Percentiles rank a stretch among this genome's conserved stretches.
These are phyloP conservation scores for Paratrypauchen microcephalus DNA, from an alignment of 2,797 vertebrate genomes.

Conservation along the genomic window DNA sequence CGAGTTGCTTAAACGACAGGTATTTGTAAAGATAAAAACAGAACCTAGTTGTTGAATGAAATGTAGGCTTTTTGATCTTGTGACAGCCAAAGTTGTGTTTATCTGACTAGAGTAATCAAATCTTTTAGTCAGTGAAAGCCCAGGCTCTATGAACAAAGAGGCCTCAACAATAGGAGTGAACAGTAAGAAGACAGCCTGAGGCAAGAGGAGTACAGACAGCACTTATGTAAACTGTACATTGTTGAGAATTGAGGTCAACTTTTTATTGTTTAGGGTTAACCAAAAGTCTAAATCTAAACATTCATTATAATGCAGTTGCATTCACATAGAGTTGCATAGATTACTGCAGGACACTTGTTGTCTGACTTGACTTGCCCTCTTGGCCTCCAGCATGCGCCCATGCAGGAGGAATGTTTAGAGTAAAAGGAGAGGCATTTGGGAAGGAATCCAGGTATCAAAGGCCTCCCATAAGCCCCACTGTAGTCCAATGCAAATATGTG, in stretches of 20 bases:
- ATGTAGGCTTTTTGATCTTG: conserved; percentile 1
- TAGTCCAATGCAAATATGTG: conserved; percentile 45
- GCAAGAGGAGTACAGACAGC: neutral
- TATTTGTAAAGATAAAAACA: conserved; percentile 30
- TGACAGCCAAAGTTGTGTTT: conserved; percentile 9
- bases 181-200: conserved; percentile 12
- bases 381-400: conserved; percentile 11
- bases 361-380: neutral
- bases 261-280: conserved; percentile 16
- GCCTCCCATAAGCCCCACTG: conserved; percentile 19
- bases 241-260: conserved; percentile 32
- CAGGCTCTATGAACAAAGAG: conserved; percentile 14
- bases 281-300: conserved; percentile 18
- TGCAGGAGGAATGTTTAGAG: conserved; percentile 27
- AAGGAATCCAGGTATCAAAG: conserved; percentile 25
- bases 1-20: conserved; percentile 18
- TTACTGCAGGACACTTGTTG: neutral
- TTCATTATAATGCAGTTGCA: neutral
- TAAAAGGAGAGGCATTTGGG: conserved; percentile 22
- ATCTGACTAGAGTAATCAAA: conserved; percentile 6
- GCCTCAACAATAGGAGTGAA: conserved; percentile 31
- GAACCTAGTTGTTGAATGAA: conserved; percentile 10
- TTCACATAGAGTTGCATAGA: neutral
- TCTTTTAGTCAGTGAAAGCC: conserved; percentile 1
- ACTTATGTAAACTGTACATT: conserved; percentile 42